Evolutionary conservation across 2,113 vertebrate species (phyloP), one percentile per base, ranked within the genome.

Genomic region (Nanorana parkeri): DNA sequence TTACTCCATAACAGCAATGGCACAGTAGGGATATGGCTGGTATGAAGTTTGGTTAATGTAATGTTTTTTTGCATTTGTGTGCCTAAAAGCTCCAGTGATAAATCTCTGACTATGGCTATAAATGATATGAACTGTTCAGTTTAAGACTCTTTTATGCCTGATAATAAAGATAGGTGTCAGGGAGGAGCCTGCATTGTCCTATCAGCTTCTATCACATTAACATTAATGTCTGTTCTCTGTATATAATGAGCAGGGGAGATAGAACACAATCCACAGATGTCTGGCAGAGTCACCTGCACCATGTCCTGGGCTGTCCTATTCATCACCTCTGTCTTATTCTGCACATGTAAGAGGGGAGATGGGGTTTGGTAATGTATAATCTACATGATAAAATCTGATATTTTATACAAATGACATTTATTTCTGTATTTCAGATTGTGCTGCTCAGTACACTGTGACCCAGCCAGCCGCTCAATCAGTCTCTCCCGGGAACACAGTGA

Each of bases 401-500:
- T 4, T 17, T 17, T 8, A 28, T 3, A 5, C 21, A 17, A 5
- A 15, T 65, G n/a, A n/a, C n/a, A 6, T 54, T 17, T 74, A 2
- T 58, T 41, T 29, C 17, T 66, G 36, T 66, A 54, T 55, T 19
- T n/a, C 60, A 77, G 74, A 64, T 51, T 77, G 23, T 23, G 29
- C 36, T 11, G 74, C 6, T 41, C 71, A 72, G 17, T 0, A 28
- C 24, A 11, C 52, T 52, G 5, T 83, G 23, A 65, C 74, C 21
- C 77, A 86, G 51, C 32, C 61, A 0, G 0, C 1, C 4, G 8
- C 0, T 0, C 1, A 66, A 17, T 23, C 58, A 1, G 29, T 4
- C 2, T 17, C 55, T 0, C 0, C 2, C 0, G 54, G 29, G 68
- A 0, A 54, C 0, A n/a, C 21, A 0, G 28, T 6, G 29, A 11